Evolutionary conservation across 2,797 vertebrate genomes (phyloP).

Genomic region (Gambelia wislizenii): DNA sequence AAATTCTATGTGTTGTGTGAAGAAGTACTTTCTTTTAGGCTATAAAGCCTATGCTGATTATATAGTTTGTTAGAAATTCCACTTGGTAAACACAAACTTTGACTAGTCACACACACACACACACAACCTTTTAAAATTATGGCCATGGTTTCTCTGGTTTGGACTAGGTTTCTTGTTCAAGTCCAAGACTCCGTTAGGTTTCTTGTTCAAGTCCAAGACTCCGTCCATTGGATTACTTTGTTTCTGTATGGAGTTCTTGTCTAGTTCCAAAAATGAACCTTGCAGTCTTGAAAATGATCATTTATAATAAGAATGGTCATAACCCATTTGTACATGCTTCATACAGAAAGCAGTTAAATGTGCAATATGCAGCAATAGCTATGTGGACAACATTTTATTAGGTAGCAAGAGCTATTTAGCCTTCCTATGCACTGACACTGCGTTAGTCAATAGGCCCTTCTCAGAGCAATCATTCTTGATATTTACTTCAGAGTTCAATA

Average conservation of each 20-base stretch:
- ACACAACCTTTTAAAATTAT: not conserved
- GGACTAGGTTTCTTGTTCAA: not conserved
- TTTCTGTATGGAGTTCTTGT: too few relatives aligned
- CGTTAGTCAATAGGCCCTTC: slow-evolving; percentile 19
- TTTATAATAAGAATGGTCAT: not conserved
- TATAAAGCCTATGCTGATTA: not conserved
- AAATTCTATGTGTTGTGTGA: not conserved
- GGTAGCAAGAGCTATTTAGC: slow-evolving; percentile 7
- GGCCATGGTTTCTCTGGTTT: not conserved
- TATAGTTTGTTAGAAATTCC: not conserved
- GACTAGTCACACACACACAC: not conserved
- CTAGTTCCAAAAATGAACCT: not conserved
- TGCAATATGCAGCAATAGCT: not conserved
- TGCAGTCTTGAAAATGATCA: not conserved
- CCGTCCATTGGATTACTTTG: too few relatives aligned
- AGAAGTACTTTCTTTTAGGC: not conserved
- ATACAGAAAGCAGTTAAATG: slow-evolving; percentile 7
- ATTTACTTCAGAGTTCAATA: slow-evolving; percentile 10
- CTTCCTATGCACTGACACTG: slow-evolving; percentile 6
- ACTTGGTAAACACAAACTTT: not conserved
- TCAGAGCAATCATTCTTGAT: slow-evolving; percentile 3
- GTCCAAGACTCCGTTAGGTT: not conserved
- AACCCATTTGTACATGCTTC: slow-evolving; percentile 1
- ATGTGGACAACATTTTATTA: not conserved
- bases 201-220: too few relatives aligned